Conservation (phyloP, 2,797 vertebrate species). For the Sebastes taczanowskii region DNA sequence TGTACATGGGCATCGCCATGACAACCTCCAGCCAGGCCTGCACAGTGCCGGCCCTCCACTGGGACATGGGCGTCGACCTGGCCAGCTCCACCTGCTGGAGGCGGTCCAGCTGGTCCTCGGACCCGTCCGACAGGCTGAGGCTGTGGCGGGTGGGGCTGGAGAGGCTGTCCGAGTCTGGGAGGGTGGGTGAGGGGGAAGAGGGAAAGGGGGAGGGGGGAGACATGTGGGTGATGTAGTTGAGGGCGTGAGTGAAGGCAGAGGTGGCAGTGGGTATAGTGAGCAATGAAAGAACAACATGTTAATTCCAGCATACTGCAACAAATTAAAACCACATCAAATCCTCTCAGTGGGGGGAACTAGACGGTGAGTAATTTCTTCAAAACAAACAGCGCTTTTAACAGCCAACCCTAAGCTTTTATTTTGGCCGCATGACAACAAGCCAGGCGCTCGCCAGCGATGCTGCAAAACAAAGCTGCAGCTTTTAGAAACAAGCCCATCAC, state of each 20-base stretch:
- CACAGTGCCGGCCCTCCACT: constrained; percentile 89
- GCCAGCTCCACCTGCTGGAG: constrained; percentile 89
- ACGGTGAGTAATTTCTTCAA: not conserved
- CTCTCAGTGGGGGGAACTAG: not conserved
- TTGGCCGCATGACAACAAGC: constrained; percentile 40
- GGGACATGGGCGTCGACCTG: constrained; percentile 86
- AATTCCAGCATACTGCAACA: not conserved
- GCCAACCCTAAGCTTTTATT: constrained; percentile 20
- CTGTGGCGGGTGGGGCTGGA: constrained; percentile 82
- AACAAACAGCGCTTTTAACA: constrained; percentile 25
- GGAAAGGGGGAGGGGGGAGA: not conserved
- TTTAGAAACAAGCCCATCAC: constrained; percentile 37
- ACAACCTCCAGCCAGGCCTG: constrained; percentile 93
- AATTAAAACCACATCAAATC: not conserved
- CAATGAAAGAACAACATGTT: constrained; percentile 29
- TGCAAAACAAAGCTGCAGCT: constrained; percentile 39
- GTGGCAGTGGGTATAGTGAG: constrained; percentile 45
- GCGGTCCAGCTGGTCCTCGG: constrained; percentile 88
- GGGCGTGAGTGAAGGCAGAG: constrained; percentile 59
- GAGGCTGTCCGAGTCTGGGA: constrained; percentile 80
- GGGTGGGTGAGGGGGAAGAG: constrained; percentile 32
- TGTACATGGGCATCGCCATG: constrained; percentile 95
- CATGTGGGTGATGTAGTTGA: constrained; percentile 59
- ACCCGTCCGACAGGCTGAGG: constrained; percentile 86
- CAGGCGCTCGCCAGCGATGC: constrained; percentile 6